Evolutionary conservation across 1,140 invertebrate genomes (phyloP).

Genomic region (Pygmarrhopalites habei): DNA sequence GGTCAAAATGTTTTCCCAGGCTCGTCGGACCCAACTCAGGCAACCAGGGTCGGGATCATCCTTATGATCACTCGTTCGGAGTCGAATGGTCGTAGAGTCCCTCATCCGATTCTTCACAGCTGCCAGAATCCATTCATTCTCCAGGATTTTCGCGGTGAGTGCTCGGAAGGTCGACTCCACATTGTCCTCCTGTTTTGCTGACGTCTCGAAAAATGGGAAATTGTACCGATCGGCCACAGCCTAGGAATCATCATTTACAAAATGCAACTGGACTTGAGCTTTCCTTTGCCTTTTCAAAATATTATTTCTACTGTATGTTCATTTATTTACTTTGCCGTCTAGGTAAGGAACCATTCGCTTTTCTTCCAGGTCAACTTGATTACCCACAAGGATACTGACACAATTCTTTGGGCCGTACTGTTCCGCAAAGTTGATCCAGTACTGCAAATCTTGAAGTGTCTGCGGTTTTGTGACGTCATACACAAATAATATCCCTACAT

Average conservation of each 20-base stretch:
- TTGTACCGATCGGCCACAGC: slow-evolving; percentile 70
- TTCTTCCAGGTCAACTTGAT: slow-evolving; percentile 47
- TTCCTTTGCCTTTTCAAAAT: background rate
- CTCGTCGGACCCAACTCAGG: background rate
- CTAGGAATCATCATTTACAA: slow-evolving; percentile 5
- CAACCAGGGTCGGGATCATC: background rate
- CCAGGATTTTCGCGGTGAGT: slow-evolving; percentile 51
- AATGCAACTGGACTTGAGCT: background rate
- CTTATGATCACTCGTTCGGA: background rate
- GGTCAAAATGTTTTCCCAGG: background rate
- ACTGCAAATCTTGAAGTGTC: slow-evolving; percentile 78
- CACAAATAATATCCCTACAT: slow-evolving; percentile 69
- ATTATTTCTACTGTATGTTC: no score
- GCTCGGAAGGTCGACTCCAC: slow-evolving; percentile 56
- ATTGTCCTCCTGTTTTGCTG: slow-evolving; percentile 68
- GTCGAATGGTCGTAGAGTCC: background rate
- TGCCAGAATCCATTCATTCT: slow-evolving; percentile 30
- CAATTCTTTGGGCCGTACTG: slow-evolving; percentile 80
- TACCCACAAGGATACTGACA: slow-evolving; percentile 80
- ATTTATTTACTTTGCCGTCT: slow-evolving; percentile 42
- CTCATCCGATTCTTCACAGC: slow-evolving; percentile 10
- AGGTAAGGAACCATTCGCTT: slow-evolving; percentile 40
- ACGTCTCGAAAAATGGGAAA: slow-evolving; percentile 79
- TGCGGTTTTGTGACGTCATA: slow-evolving; percentile 87
- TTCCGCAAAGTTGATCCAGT: slow-evolving; percentile 78